A percentile compares a stretch with the other conserved stretches of the same genome.
These are phyloP conservation scores for Mohoua ochrocephala DNA, from an alignment of 2,113 vertebrate genomes.

Conservation along the genomic window DNA sequence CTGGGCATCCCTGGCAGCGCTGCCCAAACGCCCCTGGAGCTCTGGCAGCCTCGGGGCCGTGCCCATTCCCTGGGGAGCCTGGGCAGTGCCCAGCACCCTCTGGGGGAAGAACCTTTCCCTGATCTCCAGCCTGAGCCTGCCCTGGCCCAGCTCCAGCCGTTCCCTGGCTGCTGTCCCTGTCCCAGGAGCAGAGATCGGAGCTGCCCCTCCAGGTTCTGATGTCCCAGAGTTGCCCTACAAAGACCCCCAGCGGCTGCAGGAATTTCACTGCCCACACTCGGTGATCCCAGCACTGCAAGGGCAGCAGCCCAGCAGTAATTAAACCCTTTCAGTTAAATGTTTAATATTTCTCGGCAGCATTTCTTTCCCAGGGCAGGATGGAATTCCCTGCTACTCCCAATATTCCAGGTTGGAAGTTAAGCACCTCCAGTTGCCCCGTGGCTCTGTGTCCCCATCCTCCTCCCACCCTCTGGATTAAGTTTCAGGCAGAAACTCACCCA, in stretches of 20 bases:
- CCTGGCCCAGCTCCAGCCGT: background rate
- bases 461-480: background rate
- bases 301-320: background rate
- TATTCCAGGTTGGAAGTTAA: background rate
- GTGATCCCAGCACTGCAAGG: background rate
- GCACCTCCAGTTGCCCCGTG: background rate
- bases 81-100: background rate
- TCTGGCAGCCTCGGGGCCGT: background rate
- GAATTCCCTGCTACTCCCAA: background rate
- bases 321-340: background rate
- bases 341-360: fast-evolving
- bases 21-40: background rate
- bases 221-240: background rate
- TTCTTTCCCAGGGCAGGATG: background rate
- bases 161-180: background rate
- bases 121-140: background rate
- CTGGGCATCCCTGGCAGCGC: background rate
- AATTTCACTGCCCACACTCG: background rate
- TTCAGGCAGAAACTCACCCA: background rate
- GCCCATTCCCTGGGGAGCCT: background rate
- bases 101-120: background rate
- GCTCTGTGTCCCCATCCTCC: background rate
- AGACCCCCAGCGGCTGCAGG: fast-evolving
- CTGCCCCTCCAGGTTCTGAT: background rate
- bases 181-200: background rate